Evolutionary conservation across 2,888 invertebrate species (phyloP).

Genomic region (Teleogryllus oceanicus): DNA sequence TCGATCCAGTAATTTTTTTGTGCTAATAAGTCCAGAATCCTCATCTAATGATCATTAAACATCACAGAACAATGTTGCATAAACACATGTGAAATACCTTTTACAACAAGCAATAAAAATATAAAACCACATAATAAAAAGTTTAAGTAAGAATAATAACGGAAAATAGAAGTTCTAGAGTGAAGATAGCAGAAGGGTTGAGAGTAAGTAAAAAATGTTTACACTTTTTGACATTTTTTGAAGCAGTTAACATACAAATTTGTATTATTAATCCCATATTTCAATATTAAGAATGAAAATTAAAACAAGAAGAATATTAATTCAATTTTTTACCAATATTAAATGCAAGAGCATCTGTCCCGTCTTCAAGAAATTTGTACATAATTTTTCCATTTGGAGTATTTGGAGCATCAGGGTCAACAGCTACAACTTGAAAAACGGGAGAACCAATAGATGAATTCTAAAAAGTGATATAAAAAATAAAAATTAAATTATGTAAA

Average conservation of each 20-base stretch:
- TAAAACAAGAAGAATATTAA: no score
- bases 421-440: constrained; percentile 72
- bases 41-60: constrained; percentile 49
- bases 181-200: no score
- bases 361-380: constrained; percentile 68
- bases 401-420: constrained; percentile 73
- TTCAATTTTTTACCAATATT: constrained; percentile 51
- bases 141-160: neutral
- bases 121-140: neutral
- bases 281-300: no score
- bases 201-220: no score
- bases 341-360: constrained; percentile 61
- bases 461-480: constrained; percentile 45
- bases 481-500: neutral
- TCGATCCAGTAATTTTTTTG: constrained; percentile 65
- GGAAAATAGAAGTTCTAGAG: no score
- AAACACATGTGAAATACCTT: no score
- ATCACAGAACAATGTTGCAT: constrained; percentile 26
- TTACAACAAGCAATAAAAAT: neutral
- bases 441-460: constrained; percentile 69
- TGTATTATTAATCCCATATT: no score
- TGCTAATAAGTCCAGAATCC: constrained; percentile 68
- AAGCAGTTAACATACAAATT: no score
- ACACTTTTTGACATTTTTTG: no score
- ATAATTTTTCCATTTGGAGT: constrained; percentile 70